phyloP scores from a whole-genome alignment of 2,888 invertebrate genomes.

The Glyphotaelius pellucidus region DNA sequence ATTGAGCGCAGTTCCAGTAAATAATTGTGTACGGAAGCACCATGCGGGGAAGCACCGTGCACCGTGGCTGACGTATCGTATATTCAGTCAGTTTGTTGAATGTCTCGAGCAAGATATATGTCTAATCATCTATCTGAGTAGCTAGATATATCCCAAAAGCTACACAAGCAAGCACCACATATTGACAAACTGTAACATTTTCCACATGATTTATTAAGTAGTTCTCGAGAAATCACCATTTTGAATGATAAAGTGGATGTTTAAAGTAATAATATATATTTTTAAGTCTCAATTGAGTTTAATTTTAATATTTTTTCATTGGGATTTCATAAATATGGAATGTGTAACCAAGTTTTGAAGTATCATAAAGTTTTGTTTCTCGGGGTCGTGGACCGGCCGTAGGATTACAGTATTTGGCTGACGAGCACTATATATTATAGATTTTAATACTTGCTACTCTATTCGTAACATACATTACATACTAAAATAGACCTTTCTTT shows the following conservation, averaged over 20 bases:
- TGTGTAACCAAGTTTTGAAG: slow-evolving; percentile 52
- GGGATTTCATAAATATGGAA: slow-evolving; percentile 59
- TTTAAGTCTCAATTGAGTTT: slow-evolving; percentile 65
- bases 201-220: slow-evolving; percentile 64
- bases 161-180: slow-evolving; percentile 13
- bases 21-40: not conserved
- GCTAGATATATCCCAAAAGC: slow-evolving; percentile 41
- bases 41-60: not conserved
- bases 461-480: slow-evolving; percentile 53
- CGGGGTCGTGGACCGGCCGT: slow-evolving; percentile 47
- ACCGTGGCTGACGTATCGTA: not conserved
- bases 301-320: slow-evolving; percentile 60
- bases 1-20: not conserved
- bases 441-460: slow-evolving; percentile 57
- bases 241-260: slow-evolving; percentile 62
- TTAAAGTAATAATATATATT: slow-evolving; percentile 64
- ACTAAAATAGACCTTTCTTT: slow-evolving; percentile 53
- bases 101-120: not conserved
- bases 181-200: slow-evolving; percentile 64
- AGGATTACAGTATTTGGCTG: slow-evolving; percentile 51
- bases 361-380: slow-evolving; percentile 50
- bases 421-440: slow-evolving; percentile 56
- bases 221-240: slow-evolving; percentile 61
- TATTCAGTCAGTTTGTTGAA: not conserved
- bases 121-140: slow-evolving; percentile 10